Percentiles rank a stretch among this genome's conserved stretches.
These are phyloP conservation scores for Drosophila triauraria DNA, from an alignment of 1,140 invertebrate genomes.

Conservation along the genomic window DNA sequence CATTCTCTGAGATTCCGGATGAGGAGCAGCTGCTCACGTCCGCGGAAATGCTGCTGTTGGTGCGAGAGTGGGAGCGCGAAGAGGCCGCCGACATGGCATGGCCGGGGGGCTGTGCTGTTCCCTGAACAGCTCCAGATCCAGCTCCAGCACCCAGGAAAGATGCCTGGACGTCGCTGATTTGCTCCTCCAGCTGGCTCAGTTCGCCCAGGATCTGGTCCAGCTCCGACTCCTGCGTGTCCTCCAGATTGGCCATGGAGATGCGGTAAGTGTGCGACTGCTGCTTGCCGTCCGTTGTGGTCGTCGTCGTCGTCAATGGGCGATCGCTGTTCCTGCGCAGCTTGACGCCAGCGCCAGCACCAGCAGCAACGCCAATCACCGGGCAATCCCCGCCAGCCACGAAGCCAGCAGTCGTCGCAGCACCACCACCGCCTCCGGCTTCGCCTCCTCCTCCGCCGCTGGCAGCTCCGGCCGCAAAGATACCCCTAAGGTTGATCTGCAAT, in stretches of 20 bases:
- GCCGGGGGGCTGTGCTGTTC: constrained; percentile 48
- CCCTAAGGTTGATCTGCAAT: constrained; percentile 62
- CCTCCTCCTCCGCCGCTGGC: constrained; percentile 49
- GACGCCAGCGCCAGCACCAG: constrained; percentile 65
- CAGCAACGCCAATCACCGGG: constrained; percentile 58
- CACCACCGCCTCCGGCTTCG: constrained; percentile 29
- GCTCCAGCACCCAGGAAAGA: constrained; percentile 69
- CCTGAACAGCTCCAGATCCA: constrained; percentile 54
- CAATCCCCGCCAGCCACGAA: constrained; percentile 46
- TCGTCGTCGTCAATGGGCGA: constrained; percentile 56
- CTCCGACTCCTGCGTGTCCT: constrained; percentile 98
- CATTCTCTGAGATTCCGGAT: constrained; percentile 78
- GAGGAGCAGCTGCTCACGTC: constrained; percentile 84
- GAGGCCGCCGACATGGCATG: constrained; percentile 57
- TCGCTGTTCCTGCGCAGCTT: constrained; percentile 77
- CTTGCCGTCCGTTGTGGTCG: constrained; percentile 10
- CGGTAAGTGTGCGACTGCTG: constrained; percentile 87
- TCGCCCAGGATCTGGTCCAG: constrained; percentile 98
- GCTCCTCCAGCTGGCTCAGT: constrained; percentile 93
- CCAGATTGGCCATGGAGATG: constrained; percentile 96
- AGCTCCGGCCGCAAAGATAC: constrained; percentile 65
- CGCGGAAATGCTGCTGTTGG: constrained; percentile 85
- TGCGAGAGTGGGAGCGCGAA: constrained; percentile 86
- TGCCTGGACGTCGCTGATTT: constrained; percentile 77
- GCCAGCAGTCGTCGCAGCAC: constrained; percentile 24